These are phyloP conservation scores for Clarias gariepinus DNA, from an alignment of 2,113 vertebrate species.

Conservation along the genomic window DNA sequence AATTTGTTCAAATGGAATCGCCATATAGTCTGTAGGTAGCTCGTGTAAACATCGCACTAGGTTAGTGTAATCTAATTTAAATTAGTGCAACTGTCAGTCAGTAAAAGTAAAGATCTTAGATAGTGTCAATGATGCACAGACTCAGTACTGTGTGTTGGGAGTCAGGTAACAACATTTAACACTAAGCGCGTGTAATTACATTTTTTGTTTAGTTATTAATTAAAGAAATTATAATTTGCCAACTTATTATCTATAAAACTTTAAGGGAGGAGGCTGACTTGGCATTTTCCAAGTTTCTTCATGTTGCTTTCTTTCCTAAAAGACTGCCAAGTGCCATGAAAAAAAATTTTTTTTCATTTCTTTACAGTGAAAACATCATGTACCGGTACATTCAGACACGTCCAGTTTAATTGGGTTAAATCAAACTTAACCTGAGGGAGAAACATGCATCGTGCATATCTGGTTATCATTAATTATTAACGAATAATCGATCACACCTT, in stretches of 20 bases:
- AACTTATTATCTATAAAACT: too few relatives aligned
- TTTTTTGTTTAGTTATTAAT: too few relatives aligned
- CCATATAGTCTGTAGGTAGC: not conserved
- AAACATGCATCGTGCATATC: too few relatives aligned
- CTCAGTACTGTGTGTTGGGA: too few relatives aligned
- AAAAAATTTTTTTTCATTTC: not conserved
- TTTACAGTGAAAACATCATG: not conserved
- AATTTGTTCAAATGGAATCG: not conserved
- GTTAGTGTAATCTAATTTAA: not conserved
- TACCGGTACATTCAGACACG: not conserved
- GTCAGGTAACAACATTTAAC: not conserved
- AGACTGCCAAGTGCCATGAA: not conserved
- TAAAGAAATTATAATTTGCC: too few relatives aligned
- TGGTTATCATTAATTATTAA: too few relatives aligned
- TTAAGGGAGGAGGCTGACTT: not conserved
- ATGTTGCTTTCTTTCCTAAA: not conserved
- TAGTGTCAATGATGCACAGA: not conserved
- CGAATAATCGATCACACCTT: too few relatives aligned
- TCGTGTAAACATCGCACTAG: not conserved
- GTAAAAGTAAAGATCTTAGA: not conserved
- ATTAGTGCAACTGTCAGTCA: not conserved
- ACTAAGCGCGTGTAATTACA: too few relatives aligned
- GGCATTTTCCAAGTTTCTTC: not conserved
- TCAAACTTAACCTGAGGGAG: too few relatives aligned
- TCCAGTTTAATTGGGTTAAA: too few relatives aligned